phyloP scores from a whole-genome alignment of 2,888 invertebrate species.

The Dendrolimus pini region DNA sequence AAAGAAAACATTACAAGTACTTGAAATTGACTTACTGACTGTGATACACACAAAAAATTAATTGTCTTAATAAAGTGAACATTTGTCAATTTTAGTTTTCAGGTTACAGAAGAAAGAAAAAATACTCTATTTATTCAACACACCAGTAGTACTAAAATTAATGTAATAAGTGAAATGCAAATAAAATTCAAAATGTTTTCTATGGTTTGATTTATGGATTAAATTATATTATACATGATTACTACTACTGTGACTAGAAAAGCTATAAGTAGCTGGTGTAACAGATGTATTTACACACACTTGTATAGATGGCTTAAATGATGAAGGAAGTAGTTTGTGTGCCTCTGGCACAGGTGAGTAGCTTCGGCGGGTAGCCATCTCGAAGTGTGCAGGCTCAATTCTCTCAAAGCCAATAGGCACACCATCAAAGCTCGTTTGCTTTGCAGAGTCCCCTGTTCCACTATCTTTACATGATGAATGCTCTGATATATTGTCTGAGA shows the following conservation, averaged over 20 bases:
- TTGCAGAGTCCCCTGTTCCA: conserved; percentile 87
- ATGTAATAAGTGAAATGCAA: conserved; percentile 60
- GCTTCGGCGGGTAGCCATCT: conserved; percentile 56
- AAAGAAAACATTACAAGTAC: no score
- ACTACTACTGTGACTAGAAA: conserved; percentile 75
- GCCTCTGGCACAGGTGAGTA: conserved; percentile 70
- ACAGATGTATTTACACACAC: conserved; percentile 72
- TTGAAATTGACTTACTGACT: no score
- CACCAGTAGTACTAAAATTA: not conserved
- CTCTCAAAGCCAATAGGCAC: conserved; percentile 50
- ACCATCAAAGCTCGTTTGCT: conserved; percentile 82
- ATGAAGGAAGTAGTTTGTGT: conserved; percentile 69
- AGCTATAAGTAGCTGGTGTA: conserved; percentile 73
- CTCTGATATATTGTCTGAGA: conserved; percentile 83
- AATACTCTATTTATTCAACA: conserved; percentile 2
- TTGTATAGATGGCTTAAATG: conserved; percentile 72
- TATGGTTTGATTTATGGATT: conserved; percentile 21
- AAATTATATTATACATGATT: conserved; percentile 48
- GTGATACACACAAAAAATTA: no score
- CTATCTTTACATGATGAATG: conserved; percentile 87
- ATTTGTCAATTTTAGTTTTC: not conserved
- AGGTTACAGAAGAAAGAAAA: not conserved
- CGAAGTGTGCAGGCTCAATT: conserved; percentile 67
- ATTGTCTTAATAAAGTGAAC: no score
- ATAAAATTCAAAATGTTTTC: conserved; percentile 23